Conservation (phyloP, 2,113 vertebrate species). For the Sylvicapra grimmia region DNA sequence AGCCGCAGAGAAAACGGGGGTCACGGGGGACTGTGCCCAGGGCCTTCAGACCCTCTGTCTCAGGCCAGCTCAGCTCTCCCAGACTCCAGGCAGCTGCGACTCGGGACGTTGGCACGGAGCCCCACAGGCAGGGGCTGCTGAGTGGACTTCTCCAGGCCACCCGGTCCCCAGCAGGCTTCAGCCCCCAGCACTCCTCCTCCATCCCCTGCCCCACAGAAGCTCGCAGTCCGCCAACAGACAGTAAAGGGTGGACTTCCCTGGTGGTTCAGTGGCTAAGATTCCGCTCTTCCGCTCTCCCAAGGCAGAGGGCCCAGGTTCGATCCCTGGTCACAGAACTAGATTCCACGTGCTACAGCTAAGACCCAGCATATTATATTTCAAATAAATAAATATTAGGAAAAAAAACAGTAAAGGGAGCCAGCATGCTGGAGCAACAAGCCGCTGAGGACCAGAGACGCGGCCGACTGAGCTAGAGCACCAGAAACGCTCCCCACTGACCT, state of each 20-base stretch:
- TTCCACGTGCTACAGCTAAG: neutral
- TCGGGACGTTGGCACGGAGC: neutral
- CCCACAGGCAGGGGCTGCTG: neutral
- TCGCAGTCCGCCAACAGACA: neutral
- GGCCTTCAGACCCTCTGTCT: neutral
- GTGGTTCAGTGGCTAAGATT: neutral
- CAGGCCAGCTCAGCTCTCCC: neutral
- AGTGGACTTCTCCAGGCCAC: neutral
- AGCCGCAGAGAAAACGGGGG: rapidly evolving
- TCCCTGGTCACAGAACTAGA: neutral
- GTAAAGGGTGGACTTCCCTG: neutral
- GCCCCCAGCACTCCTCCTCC: neutral
- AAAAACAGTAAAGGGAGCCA: neutral
- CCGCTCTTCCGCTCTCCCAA: neutral
- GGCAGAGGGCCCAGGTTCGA: neutral
- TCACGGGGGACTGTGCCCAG: rapidly evolving
- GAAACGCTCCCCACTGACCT: neutral
- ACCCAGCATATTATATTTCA: neutral
- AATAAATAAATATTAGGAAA: neutral
- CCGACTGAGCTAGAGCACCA: rapidly evolving
- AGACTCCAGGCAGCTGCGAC: neutral
- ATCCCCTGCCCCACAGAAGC: neutral
- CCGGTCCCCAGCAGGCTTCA: neutral
- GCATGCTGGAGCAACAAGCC: neutral
- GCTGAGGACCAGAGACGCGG: rapidly evolving